Base-by-base conservation (phyloP, 2,797 vertebrate genomes). In the Phylloscopus collybita region DNA sequence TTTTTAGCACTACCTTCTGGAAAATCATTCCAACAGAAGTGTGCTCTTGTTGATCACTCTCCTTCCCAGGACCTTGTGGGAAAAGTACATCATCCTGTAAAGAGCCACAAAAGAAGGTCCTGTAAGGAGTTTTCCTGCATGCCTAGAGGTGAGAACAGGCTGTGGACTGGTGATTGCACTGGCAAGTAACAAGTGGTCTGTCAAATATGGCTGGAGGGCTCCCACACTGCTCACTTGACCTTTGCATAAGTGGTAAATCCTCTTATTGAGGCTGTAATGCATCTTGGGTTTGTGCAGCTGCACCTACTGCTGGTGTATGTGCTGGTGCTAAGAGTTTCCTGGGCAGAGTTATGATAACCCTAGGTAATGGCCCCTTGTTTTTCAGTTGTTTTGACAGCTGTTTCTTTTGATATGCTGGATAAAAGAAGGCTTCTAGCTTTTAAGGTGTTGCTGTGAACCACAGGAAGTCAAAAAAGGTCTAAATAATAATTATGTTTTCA, bases 301-400 rank as follows among this genome's bases (percentile, higher is more conserved):
- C 16, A 8, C n/a, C 20, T 74, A 2, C 21, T 64, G 57, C 50
- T 88, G 4, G 2, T 25, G 38, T 21, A 3, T 1, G 0, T 45
- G 34, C 61, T 19, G 8, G 32, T 4, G 25, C 36, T 74, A 9
- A 51, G 23, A 30, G 42, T 80, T 61, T 75, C 0, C 2, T 16
- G 13, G 47, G 56, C 27, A 22, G 42, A 50, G 51, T 9, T 66
- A 10, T 1, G 23, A 38, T 81, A 82, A 20, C n/a, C 26, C 36
- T 65, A 20, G 10, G 5, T 56, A 42, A 11, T 27, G 18, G 19
- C 15, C 3, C 1, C 40, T 66, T 5, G 6, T 8, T 83, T 60
- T 50, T 78, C 16, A 22, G 26, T 42, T 83, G 23, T 67, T 93
- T 13, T 54, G 36, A 10, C 22, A 38, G 53, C 38, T 88, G 1